A percentile compares a stretch with the other conserved stretches of the same genome.
Evolutionary conservation across 2,797 vertebrate genomes (phyloP).

Genomic region (Onychomys arenicola): DNA sequence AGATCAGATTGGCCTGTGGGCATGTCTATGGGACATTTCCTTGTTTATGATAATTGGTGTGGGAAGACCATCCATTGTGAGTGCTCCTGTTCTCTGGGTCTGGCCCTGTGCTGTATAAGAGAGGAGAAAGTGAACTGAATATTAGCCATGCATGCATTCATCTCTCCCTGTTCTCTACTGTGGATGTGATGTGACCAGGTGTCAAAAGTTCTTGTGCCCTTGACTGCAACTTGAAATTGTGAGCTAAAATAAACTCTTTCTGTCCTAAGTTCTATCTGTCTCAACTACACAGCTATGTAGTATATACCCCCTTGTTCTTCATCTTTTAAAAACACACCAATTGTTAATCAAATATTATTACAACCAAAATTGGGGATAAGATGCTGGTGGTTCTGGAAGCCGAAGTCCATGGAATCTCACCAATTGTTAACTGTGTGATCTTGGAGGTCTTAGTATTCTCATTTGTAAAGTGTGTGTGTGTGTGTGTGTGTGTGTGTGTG

Average conservation of each 20-base stretch:
- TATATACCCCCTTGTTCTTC: not conserved
- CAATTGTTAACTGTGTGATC: not conserved
- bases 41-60: not conserved
- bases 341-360: not conserved
- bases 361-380: not conserved
- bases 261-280: not conserved
- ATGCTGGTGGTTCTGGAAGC: not conserved
- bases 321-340: not conserved
- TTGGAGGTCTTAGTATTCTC: not conserved
- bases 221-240: not conserved
- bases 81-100: not conserved
- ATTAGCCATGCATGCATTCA: not conserved
- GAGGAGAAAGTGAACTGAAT: not conserved
- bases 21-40: not conserved
- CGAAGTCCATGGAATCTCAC: not conserved
- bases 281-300: not conserved
- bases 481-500: too few species aligned
- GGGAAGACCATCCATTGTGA: not conserved
- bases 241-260: not conserved
- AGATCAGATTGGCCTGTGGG: not conserved
- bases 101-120: not conserved
- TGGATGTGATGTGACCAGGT: not conserved
- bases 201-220: not conserved
- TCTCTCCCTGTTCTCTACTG: not conserved
- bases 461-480: too few species aligned